phyloP scores from a whole-genome alignment of 2,797 vertebrate species.

The Crotalus adamanteus region DNA sequence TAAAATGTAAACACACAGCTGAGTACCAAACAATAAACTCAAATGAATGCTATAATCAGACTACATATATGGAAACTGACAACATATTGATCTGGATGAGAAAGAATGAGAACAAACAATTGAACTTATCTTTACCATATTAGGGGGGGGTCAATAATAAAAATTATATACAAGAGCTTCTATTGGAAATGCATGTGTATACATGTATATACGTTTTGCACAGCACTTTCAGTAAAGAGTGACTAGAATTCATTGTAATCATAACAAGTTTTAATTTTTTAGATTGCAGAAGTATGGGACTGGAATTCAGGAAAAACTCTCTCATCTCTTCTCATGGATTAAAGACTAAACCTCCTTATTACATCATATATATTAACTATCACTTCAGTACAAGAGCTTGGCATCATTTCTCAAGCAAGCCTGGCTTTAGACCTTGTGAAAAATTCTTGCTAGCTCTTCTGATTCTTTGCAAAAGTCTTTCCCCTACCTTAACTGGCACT shows the following conservation, averaged over 20 bases:
- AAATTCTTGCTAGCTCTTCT: neutral
- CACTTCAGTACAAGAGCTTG: neutral
- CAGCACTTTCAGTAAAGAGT: neutral
- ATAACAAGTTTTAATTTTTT: neutral
- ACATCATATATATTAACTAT: neutral
- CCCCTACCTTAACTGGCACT: neutral
- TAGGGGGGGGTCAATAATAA: neutral
- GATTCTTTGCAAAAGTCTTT: neutral
- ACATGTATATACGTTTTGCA: neutral
- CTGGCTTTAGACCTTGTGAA: neutral
- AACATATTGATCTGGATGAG: neutral
- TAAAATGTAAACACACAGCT: neutral
- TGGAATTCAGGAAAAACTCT: neutral
- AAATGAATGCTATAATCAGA: neutral
- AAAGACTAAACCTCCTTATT: neutral
- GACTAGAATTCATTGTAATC: neutral
- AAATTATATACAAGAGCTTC: neutral
- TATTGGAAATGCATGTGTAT: neutral
- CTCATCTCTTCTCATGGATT: neutral
- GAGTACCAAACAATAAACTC: neutral
- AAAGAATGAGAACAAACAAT: neutral
- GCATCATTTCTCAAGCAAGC: neutral
- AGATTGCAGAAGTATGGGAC: neutral
- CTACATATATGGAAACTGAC: neutral
- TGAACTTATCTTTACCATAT: neutral